phyloP scores from a whole-genome alignment of 2,113 vertebrate species.

The Mesocricetus auratus region DNA sequence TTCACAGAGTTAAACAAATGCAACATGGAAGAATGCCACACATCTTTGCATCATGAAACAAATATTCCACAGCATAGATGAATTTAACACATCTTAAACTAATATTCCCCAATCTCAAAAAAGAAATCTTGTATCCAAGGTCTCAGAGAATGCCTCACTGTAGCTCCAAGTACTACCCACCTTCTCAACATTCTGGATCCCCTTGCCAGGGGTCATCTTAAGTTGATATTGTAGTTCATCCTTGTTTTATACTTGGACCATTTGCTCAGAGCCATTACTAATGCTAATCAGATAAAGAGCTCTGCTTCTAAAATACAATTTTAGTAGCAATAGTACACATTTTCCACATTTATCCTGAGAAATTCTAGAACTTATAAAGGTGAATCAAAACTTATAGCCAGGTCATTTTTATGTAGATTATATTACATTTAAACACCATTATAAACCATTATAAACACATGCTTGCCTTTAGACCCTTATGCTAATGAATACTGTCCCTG shows the following conservation, averaged over 20 bases:
- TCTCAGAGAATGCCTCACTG: background rate
- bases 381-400: conserved; percentile 3
- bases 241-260: background rate
- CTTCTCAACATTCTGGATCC: background rate
- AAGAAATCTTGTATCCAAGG: background rate
- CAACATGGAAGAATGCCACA: background rate
- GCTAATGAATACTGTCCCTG: background rate
- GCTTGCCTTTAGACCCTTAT: background rate
- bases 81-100: background rate
- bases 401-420: background rate
- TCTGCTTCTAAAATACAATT: conserved; percentile 29
- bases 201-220: background rate
- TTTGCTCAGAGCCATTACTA: background rate
- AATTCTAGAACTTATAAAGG: background rate
- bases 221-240: background rate
- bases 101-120: background rate
- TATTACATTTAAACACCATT: conserved; percentile 45
- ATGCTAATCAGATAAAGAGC: background rate
- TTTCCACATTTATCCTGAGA: background rate
- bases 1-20: background rate
- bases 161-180: background rate
- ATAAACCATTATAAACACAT: background rate
- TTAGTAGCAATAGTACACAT: background rate
- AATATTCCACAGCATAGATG: background rate
- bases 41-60: background rate